phyloP scores from a whole-genome alignment of 2,113 vertebrate species.

The Phalacrocorax carbo region DNA sequence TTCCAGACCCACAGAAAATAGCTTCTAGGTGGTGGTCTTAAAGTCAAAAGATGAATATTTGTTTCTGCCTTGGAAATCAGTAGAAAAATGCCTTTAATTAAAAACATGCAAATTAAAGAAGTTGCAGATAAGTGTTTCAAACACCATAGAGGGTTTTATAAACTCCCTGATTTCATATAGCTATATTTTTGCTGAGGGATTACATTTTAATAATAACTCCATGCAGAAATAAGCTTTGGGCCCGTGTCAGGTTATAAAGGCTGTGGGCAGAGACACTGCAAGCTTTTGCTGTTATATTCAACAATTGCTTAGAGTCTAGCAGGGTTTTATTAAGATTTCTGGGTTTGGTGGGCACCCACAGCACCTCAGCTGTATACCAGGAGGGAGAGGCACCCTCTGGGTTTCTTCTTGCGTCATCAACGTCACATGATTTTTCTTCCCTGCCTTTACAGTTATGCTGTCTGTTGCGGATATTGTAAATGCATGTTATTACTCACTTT shows the following conservation, averaged over 20 bases:
- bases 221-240: neutral
- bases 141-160: neutral
- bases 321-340: neutral
- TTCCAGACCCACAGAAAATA: neutral
- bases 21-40: neutral
- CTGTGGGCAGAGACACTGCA: fast-evolving
- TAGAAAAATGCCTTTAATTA: neutral
- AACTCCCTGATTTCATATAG: neutral
- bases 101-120: neutral
- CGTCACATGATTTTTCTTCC: neutral
- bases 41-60: neutral
- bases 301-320: neutral
- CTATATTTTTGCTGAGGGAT: neutral
- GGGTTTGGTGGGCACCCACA: neutral
- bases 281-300: fast-evolving
- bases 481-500: neutral
- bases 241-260: neutral
- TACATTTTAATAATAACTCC: neutral
- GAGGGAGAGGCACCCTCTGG: neutral
- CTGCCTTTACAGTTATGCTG: neutral
- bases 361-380: neutral
- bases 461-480: neutral
- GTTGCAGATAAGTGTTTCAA: neutral
- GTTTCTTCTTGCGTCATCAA: neutral
- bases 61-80: neutral